Percentiles rank a stretch among this genome's conserved stretches.
Conservation (phyloP, 2,888 invertebrate species). For the Rosalia funebris region DNA sequence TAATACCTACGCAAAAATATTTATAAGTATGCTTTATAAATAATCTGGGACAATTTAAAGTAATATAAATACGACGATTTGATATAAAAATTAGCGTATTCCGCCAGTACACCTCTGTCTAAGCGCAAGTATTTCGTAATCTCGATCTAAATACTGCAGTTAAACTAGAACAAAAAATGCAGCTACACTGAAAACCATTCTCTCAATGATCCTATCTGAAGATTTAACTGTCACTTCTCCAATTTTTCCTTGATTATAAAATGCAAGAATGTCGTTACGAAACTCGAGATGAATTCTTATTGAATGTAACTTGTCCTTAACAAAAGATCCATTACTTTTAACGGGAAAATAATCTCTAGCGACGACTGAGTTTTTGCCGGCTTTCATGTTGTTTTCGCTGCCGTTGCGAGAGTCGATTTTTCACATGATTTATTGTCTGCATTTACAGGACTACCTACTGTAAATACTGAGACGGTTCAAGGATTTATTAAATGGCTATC, state of each 20-base stretch:
- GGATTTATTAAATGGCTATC: too few species aligned
- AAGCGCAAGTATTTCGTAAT: constrained; percentile 21
- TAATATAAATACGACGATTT: too few species aligned
- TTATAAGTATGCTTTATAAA: too few species aligned
- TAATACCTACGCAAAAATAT: too few species aligned
- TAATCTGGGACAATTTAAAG: too few species aligned
- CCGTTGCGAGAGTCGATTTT: too few species aligned
- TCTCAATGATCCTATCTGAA: constrained; percentile 47
- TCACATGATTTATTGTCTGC: too few species aligned
- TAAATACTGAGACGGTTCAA: too few species aligned
- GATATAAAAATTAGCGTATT: too few species aligned
- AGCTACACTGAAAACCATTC: constrained; percentile 44
- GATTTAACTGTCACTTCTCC: constrained; percentile 53
- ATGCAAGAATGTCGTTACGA: constrained; percentile 53
- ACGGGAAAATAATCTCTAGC: constrained; percentile 32
- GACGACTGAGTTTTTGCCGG: constrained; percentile 19
- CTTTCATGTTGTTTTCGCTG: constrained; percentile 3
- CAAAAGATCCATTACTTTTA: constrained; percentile 43
- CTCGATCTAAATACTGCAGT: constrained; percentile 26
- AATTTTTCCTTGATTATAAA: constrained; percentile 51
- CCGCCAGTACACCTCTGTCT: background rate
- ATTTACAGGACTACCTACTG: too few species aligned
- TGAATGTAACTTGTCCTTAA: constrained; percentile 38
- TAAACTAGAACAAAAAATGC: constrained; percentile 46
- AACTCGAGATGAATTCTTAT: constrained; percentile 49